phyloP scores from a whole-genome alignment of 2,888 invertebrate species.

The Ornithoptera priamus region DNA sequence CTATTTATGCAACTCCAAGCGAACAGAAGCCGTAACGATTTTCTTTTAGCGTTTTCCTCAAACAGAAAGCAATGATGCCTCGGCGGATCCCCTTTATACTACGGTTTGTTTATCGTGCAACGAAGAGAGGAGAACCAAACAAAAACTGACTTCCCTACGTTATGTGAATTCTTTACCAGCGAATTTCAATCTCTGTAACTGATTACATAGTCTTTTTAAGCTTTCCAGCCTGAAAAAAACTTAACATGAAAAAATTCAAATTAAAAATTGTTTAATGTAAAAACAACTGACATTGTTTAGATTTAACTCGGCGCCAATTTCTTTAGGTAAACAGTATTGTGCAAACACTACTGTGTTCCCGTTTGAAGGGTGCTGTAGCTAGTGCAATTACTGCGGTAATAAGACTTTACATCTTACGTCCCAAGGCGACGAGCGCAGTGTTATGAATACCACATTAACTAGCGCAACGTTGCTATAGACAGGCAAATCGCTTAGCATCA shows the following conservation, averaged over 20 bases:
- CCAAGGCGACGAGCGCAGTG: no score
- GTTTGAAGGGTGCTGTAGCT: no score
- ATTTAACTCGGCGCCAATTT: no score
- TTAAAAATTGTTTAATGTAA: no score
- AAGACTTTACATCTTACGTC: no score
- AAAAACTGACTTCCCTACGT: constrained; percentile 45
- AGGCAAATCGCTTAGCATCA: no score
- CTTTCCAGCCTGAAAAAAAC: neutral
- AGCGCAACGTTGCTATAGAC: no score
- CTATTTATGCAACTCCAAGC: constrained; percentile 42
- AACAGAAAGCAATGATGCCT: constrained; percentile 49
- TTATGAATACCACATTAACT: no score
- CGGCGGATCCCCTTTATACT: constrained; percentile 49
- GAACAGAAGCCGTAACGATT: constrained; percentile 42
- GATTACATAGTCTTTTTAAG: constrained; percentile 30
- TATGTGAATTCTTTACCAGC: constrained; percentile 45
- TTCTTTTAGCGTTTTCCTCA: constrained; percentile 51
- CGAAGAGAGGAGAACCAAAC: constrained; percentile 47
- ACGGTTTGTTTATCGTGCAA: constrained; percentile 56
- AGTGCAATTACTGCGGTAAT: no score
- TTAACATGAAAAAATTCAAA: neutral
- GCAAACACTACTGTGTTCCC: no score
- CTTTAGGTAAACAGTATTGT: no score
- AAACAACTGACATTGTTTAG: no score
- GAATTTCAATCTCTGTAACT: constrained; percentile 48